These are phyloP conservation scores for Drosophila prolongata DNA, from an alignment of 2,888 invertebrate genomes.

Conservation along the genomic window DNA sequence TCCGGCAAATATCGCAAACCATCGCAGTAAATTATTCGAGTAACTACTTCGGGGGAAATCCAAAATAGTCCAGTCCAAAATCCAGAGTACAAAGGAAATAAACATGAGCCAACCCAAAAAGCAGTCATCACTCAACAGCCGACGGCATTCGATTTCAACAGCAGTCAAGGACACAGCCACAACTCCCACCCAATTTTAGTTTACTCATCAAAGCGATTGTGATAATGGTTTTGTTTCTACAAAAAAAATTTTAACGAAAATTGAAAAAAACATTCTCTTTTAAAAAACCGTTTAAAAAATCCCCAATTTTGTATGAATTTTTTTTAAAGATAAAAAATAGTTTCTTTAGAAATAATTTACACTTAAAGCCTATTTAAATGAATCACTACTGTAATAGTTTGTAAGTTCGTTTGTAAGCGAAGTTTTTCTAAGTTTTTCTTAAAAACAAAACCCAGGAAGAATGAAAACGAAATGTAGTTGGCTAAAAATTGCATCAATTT, in stretches of 20 bases:
- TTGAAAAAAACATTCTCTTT: conserved; percentile 13
- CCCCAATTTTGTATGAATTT: conserved; percentile 36
- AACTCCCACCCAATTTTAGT: conserved; percentile 40
- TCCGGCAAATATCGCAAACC: conserved; percentile 73
- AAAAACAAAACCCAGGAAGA: conserved; percentile 47
- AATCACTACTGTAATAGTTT: conserved; percentile 55
- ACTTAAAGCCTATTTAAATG: conserved; percentile 36
- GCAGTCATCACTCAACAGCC: conserved; percentile 23
- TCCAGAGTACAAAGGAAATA: conserved; percentile 43
- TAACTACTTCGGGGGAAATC: conserved; percentile 25
- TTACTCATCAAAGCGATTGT: conserved; percentile 83
- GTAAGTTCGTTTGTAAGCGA: conserved; percentile 55
- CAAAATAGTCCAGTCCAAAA: conserved; percentile 40
- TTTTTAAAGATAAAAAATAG: conserved; percentile 34
- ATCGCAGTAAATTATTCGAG: conserved; percentile 56
- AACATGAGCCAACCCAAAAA: conserved; percentile 33
- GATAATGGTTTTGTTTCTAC: conserved; percentile 81
- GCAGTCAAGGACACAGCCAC: conserved; percentile 16
- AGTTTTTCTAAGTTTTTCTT: conserved; percentile 41
- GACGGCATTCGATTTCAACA: conserved; percentile 29
- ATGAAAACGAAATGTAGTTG: conserved; percentile 44
- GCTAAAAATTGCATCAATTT: conserved; percentile 82
- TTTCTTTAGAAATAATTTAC: conserved; percentile 57
- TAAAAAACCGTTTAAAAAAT: conserved; percentile 16
- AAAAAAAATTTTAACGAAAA: conserved; percentile 37